Evolutionary conservation across 2,888 invertebrate genomes (phyloP).

Genomic region (Keiferia lycopersicella): DNA sequence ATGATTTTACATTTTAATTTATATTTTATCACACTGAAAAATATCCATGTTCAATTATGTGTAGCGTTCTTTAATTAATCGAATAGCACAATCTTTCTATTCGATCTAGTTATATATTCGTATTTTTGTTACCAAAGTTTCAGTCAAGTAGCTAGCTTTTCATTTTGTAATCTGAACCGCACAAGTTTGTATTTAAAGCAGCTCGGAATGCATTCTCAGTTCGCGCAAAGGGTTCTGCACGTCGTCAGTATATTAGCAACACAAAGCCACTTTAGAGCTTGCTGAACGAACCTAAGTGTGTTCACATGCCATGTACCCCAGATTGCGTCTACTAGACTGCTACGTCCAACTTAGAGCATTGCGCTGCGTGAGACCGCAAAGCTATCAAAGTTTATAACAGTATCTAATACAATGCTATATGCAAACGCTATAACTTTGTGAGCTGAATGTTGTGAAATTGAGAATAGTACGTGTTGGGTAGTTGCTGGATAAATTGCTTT

Average conservation of each 20-base stretch:
- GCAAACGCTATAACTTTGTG: conserved; percentile 51
- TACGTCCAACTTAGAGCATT: conserved; percentile 42
- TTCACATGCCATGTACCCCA: conserved; percentile 37
- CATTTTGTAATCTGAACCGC: not conserved
- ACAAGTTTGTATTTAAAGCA: conserved; percentile 17
- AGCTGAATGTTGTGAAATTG: conserved; percentile 33
- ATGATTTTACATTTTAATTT: no score
- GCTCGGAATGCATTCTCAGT: not conserved
- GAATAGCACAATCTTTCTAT: not conserved
- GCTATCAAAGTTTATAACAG: conserved; percentile 67
- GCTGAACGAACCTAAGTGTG: conserved; percentile 14
- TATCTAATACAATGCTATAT: conserved; percentile 60
- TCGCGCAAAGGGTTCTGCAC: conserved; percentile 17
- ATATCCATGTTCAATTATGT: no score
- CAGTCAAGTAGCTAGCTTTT: not conserved
- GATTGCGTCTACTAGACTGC: conserved; percentile 45
- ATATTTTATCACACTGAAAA: no score
- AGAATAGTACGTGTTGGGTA: conserved; percentile 18
- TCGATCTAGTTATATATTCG: no score
- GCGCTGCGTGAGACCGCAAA: conserved; percentile 43
- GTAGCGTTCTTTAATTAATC: no score
- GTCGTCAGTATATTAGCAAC: conserved; percentile 24
- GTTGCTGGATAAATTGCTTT: conserved; percentile 6
- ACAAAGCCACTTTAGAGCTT: conserved; percentile 27
- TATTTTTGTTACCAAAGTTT: no score